Conservation (phyloP, 1,140 invertebrate species). For the Dendroctonus valens region DNA sequence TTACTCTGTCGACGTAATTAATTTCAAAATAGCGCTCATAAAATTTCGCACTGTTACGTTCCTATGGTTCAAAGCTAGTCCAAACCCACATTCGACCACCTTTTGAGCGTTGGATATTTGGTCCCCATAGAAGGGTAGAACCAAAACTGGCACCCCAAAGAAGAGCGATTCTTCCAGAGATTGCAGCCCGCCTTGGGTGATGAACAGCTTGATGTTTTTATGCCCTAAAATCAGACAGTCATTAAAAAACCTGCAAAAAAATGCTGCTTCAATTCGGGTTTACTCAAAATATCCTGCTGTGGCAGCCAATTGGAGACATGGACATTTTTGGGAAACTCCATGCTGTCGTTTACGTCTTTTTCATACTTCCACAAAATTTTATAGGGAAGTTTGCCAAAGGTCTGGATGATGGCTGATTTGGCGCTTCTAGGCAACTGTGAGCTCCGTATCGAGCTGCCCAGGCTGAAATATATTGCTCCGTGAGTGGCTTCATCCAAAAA, state of each 20-base stretch:
- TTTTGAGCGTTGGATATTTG: constrained; percentile 46
- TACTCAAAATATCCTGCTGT: constrained; percentile 3
- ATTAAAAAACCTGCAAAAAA: too few relatives aligned
- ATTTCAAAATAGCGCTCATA: constrained; percentile 30
- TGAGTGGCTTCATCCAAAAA: constrained; percentile 51
- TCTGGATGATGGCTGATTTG: constrained; percentile 42
- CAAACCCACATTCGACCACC: constrained; percentile 42
- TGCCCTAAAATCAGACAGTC: constrained; percentile 44
- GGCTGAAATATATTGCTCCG: constrained; percentile 58
- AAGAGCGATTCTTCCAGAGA: constrained; percentile 55
- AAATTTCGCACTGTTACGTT: constrained; percentile 36
- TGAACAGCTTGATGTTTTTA: constrained; percentile 51
- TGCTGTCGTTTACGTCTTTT: neutral
- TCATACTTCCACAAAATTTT: constrained; percentile 61
- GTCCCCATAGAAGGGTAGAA: constrained; percentile 50
- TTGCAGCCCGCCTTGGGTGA: constrained; percentile 57
- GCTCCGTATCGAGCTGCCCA: constrained; percentile 53
- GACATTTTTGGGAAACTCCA: neutral
- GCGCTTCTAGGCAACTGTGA: constrained; percentile 34
- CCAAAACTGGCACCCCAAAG: constrained; percentile 55
- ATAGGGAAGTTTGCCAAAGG: constrained; percentile 54
- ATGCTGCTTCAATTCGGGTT: too few relatives aligned
- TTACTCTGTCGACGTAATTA: constrained; percentile 38
- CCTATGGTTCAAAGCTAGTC: constrained; percentile 36
- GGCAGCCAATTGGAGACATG: neutral